Evolutionary conservation across 2,888 invertebrate genomes (phyloP), one percentile per base, ranked within the genome.

Genomic region (Lasioglossum malachurum): DNA sequence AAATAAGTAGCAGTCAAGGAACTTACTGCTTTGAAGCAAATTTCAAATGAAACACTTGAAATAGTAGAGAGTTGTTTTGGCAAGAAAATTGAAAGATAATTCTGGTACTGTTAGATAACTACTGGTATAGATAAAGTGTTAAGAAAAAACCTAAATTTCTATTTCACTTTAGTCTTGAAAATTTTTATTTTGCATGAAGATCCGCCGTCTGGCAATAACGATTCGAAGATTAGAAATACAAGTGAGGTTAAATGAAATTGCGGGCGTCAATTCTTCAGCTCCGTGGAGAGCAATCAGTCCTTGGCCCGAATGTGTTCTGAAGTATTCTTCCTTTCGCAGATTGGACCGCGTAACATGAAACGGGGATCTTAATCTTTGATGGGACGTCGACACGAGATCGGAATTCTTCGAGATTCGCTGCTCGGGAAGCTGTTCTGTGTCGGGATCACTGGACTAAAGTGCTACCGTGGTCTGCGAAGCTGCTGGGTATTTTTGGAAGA

Each of bases 271-370:
- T 31, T 67, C 5, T 19, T 31, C 16, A 19, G 27, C 14, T 7
- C 2, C 5, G 31, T 3, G 31, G 19, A 35, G 31, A 35, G 7
- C 87, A 90, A 88, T 87, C 87, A 88, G 84, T 88, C 84, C 16
- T 69, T 38, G 72, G 64, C 64, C 53, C 41, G 38, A 7, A 14
- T 60, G 53, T 71, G 78, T 80, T 79, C 75, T 80, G 49, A 72
- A 64, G 31, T 57, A 69, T 77, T 73, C 46, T 35, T 74, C 60
- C 31, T 83, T 16, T 38, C 72, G 38, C 46, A 12, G 31, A 49
- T 46, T 49, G 49, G 38, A 19, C 57, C n/a, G 12, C 67, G 12
- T 4, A 41, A 27, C 19, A 71, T 46, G 72, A 38, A 38, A 19
- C 49, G 75, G 16, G 27, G 23, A 69, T 69, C 23, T 23, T 23